phyloP scores from a whole-genome alignment of 2,113 vertebrate species.

The Cranoglanis bouderius region DNA sequence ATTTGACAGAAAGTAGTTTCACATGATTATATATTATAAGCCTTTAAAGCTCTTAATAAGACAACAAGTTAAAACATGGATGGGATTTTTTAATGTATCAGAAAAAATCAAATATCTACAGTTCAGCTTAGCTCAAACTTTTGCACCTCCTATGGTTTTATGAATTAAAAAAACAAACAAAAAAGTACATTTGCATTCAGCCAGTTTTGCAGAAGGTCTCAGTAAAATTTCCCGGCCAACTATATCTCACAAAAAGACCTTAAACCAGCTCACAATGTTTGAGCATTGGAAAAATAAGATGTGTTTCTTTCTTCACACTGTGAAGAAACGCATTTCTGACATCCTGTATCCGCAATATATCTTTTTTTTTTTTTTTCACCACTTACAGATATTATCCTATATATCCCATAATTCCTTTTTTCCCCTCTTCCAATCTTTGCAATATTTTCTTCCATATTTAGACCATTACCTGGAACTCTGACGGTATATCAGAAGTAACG shows the following conservation, averaged over 20 bases:
- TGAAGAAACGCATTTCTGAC: no score
- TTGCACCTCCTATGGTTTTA: not conserved
- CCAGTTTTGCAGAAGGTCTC: no score
- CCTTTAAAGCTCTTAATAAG: not conserved
- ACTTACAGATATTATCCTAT: no score
- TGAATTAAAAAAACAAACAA: no score
- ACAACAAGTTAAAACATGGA: not conserved
- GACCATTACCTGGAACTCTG: no score
- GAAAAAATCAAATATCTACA: not conserved
- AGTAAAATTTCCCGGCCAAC: no score
- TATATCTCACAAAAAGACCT: no score
- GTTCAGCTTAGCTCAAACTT: not conserved
- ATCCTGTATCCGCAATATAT: no score
- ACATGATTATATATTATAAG: not conserved
- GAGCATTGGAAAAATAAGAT: not conserved
- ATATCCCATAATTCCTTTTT: no score
- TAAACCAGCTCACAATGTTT: not conserved
- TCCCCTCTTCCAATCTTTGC: not conserved
- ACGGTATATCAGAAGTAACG: not conserved
- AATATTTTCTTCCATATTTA: not conserved
- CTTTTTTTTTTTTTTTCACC: no score
- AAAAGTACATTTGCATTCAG: no score
- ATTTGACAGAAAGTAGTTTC: not conserved
- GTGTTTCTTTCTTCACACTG: not conserved
- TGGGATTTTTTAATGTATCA: not conserved